Conservation (phyloP, 2,888 invertebrate species). For the Cosmorhoe ocellata region DNA sequence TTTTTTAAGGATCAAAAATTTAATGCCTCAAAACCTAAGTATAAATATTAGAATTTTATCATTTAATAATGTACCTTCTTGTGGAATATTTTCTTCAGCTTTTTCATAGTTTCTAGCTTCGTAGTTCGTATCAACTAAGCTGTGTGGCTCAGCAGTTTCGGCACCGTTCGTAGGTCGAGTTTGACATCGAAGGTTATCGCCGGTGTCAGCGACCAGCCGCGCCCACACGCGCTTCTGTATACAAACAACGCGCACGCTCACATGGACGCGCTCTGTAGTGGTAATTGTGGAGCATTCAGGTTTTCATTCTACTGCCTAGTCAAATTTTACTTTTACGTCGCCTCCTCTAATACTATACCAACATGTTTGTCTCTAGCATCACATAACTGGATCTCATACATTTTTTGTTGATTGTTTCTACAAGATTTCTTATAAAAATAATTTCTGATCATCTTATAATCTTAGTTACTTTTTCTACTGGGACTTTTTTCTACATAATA, state of each 20-base stretch:
- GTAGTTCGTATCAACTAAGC: neutral
- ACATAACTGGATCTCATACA: neutral
- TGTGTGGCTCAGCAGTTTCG: slow-evolving; percentile 6
- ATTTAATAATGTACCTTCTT: too few relatives aligned
- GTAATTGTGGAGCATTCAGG: slow-evolving; percentile 4
- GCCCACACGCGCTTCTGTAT: slow-evolving; percentile 74
- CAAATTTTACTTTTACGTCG: neutral
- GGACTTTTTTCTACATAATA: too few relatives aligned
- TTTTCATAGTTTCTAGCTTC: too few relatives aligned
- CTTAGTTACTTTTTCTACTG: too few relatives aligned
- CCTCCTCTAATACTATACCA: neutral
- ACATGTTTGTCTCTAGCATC: neutral
- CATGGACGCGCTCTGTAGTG: slow-evolving; percentile 30
- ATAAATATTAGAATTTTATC: too few relatives aligned
- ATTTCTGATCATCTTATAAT: too few relatives aligned
- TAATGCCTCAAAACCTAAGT: too few relatives aligned
- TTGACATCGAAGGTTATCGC: slow-evolving; percentile 80
- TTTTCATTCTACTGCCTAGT: slow-evolving; percentile 1
- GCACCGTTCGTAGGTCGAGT: slow-evolving; percentile 57
- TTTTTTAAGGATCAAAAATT: too few relatives aligned
- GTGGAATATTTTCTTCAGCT: too few relatives aligned
- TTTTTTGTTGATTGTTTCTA: too few relatives aligned
- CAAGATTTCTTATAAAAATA: too few relatives aligned
- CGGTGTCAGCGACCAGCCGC: slow-evolving; percentile 79
- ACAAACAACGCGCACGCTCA: slow-evolving; percentile 63